phyloP scores from a whole-genome alignment of 1,140 invertebrate species.

The Drosophila rufa region DNA sequence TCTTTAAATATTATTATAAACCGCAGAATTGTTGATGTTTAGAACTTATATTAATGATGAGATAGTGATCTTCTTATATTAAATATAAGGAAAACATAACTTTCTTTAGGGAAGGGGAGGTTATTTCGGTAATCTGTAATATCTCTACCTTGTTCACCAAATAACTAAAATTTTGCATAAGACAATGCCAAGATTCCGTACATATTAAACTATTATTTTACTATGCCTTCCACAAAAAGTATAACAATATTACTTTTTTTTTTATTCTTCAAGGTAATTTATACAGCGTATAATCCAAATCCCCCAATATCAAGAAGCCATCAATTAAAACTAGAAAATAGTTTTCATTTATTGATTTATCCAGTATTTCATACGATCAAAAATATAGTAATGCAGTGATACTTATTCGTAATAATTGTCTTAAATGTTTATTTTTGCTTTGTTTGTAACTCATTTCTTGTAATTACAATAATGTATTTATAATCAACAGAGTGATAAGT shows the following conservation, averaged over 20 bases:
- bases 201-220: background rate
- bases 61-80: no score
- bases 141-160: no score
- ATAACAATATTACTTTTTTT: no score
- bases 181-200: background rate
- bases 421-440: slow-evolving; percentile 53
- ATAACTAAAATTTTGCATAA: no score
- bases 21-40: no score
- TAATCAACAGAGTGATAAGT: slow-evolving; percentile 30
- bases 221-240: background rate
- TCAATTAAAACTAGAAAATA: slow-evolving; percentile 57
- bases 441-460: slow-evolving; percentile 46
- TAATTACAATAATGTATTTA: slow-evolving; percentile 42
- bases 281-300: background rate
- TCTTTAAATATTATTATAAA: no score
- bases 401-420: slow-evolving; percentile 49
- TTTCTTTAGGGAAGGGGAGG: no score
- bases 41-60: no score
- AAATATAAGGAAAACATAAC: no score
- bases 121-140: no score
- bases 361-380: slow-evolving; percentile 74
- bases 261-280: no score
- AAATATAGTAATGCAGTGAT: slow-evolving; percentile 71
- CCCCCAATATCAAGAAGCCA: background rate
- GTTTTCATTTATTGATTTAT: slow-evolving; percentile 69